These are phyloP conservation scores for Conopomorpha cramerella DNA, from an alignment of 1,140 invertebrate genomes.

Conservation along the genomic window DNA sequence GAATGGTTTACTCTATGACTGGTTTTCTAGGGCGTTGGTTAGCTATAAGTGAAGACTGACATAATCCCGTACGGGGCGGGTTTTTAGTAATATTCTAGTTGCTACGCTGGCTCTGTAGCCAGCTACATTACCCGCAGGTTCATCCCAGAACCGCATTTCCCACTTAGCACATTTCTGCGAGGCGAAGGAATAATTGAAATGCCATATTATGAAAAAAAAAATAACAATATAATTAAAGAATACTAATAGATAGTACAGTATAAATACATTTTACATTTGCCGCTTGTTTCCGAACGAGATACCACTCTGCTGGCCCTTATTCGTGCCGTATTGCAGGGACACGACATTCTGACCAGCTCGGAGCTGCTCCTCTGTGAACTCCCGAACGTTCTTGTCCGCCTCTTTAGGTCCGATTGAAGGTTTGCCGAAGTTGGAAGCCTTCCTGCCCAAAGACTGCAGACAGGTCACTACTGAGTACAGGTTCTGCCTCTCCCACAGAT, in stretches of 20 bases:
- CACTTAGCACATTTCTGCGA: too few species aligned
- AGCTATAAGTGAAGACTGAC: too few species aligned
- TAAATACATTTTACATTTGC: conserved; percentile 74
- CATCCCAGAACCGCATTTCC: too few species aligned
- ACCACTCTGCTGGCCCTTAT: conserved; percentile 91
- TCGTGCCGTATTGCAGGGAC: conserved; percentile 91
- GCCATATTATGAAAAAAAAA: conserved; percentile 17
- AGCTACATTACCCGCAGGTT: too few species aligned
- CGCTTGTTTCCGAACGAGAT: conserved; percentile 93
- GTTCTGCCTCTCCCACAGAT: conserved; percentile 96
- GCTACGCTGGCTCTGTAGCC: too few species aligned
- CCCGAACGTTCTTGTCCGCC: conserved; percentile 86
- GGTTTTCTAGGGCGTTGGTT: too few species aligned
- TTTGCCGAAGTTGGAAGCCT: conserved; percentile 87
- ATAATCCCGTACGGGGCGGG: too few species aligned
- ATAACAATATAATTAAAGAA: conserved; percentile 24
- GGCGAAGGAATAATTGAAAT: too few species aligned
- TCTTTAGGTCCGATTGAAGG: conserved; percentile 92
- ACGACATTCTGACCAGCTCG: conserved; percentile 89
- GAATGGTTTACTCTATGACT: too few species aligned
- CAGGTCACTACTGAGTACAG: conserved; percentile 95
- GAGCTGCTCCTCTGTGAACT: conserved; percentile 89
- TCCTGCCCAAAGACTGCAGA: conserved; percentile 91
- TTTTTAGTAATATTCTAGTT: too few species aligned
- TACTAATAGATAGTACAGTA: conserved; percentile 19